Evolutionary conservation across 2,888 invertebrate genomes (phyloP).

Genomic region (Rutpela maculata): DNA sequence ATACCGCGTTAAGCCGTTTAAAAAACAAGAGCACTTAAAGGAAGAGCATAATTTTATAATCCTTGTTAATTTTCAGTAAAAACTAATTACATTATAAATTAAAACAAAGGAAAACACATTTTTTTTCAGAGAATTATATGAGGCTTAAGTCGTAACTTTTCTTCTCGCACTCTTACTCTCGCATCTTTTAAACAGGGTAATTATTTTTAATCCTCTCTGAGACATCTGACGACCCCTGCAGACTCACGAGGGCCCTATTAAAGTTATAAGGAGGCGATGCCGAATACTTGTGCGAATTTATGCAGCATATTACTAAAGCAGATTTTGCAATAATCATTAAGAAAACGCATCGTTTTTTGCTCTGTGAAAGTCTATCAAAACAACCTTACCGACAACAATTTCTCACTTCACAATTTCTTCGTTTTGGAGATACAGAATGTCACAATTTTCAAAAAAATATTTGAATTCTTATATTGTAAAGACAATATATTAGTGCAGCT

Average conservation of each 20-base stretch:
- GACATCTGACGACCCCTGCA: not conserved
- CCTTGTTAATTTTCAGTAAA: conserved; percentile 60
- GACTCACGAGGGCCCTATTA: not conserved
- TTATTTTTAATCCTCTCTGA: conserved; percentile 35
- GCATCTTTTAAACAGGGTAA: conserved; percentile 26
- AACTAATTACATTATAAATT: conserved; percentile 56
- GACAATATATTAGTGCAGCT: no score
- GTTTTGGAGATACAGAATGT: no score
- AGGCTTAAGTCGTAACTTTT: conserved; percentile 54
- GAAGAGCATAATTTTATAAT: conserved; percentile 58
- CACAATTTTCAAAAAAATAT: no score
- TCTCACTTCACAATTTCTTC: no score
- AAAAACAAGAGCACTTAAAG: conserved; percentile 49
- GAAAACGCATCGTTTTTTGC: no score
- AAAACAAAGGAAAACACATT: conserved; percentile 56
- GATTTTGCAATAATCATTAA: no score
- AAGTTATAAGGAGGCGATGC: not conserved
- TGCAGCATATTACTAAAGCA: no score
- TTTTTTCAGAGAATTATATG: conserved; percentile 57
- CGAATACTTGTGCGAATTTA: not conserved
- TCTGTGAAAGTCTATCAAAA: no score
- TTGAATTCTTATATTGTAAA: no score
- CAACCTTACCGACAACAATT: no score
- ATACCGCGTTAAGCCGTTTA: conserved; percentile 45
- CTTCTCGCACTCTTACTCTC: conserved; percentile 38